phyloP scores from a whole-genome alignment of 2,888 invertebrate species.

The Ommatoiulus sabulosus region DNA sequence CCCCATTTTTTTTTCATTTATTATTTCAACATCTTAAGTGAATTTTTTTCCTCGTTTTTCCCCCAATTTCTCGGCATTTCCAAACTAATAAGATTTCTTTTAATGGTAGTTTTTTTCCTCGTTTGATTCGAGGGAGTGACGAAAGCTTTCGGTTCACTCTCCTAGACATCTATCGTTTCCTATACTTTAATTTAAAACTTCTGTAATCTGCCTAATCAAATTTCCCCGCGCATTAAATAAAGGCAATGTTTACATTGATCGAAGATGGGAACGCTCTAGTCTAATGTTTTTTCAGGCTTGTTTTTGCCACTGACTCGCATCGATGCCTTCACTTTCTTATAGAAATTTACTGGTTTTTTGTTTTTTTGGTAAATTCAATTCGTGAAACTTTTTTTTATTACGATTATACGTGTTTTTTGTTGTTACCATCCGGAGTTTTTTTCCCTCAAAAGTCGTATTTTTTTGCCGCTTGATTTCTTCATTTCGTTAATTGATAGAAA shows the following conservation, averaged over 20 bases:
- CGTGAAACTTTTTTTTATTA: slow-evolving; percentile 15
- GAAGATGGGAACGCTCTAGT: background rate
- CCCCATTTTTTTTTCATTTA: background rate
- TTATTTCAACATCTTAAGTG: no score
- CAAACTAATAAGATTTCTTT: slow-evolving; percentile 37
- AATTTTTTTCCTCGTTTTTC: no score
- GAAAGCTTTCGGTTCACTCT: background rate
- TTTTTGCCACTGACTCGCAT: background rate
- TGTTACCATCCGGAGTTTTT: background rate
- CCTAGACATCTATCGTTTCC: slow-evolving; percentile 2
- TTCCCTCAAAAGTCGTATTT: background rate
- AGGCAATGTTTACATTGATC: slow-evolving; percentile 35
- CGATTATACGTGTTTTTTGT: background rate
- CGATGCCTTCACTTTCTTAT: background rate
- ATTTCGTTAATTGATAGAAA: slow-evolving; percentile 25
- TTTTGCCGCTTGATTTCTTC: background rate
- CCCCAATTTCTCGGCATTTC: no score
- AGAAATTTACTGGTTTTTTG: background rate
- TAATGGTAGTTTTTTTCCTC: background rate
- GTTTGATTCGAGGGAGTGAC: no score
- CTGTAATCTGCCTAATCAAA: slow-evolving; percentile 31
- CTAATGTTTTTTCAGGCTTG: background rate
- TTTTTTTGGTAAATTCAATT: background rate
- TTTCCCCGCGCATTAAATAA: slow-evolving; percentile 36
- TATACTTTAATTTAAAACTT: slow-evolving; percentile 37